phyloP scores from a whole-genome alignment of 2,113 vertebrate genomes.

The Circaetus cinerascens region DNA sequence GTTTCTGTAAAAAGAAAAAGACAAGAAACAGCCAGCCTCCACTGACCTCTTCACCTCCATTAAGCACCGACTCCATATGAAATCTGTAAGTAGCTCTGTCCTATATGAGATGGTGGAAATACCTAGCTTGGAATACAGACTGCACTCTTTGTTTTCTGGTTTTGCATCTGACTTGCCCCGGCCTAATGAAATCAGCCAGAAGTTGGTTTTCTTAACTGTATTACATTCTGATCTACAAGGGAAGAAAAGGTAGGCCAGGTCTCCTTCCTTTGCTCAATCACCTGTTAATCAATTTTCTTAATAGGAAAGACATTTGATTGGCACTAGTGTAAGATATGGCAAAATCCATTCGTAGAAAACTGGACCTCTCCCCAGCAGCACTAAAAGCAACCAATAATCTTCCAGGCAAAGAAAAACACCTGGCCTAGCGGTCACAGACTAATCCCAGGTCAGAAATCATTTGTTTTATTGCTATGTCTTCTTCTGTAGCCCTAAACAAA shows the following conservation, averaged over 20 bases:
- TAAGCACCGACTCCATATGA: background rate
- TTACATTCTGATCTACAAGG: background rate
- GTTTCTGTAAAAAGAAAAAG: slow-evolving; percentile 32
- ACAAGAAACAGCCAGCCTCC: background rate
- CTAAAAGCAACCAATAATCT: background rate
- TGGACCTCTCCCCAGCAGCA: background rate
- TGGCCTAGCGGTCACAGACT: background rate
- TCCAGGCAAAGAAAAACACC: background rate
- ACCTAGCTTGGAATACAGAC: background rate
- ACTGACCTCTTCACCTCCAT: slow-evolving; percentile 54
- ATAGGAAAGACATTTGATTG: background rate
- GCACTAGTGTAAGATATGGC: background rate
- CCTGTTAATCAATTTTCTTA: background rate
- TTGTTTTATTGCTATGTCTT: background rate
- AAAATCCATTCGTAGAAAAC: background rate
- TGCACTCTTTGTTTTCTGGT: background rate
- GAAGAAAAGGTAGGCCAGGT: background rate
- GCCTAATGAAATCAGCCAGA: background rate
- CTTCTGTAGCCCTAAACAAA: background rate
- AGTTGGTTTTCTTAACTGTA: background rate
- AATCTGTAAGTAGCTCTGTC: slow-evolving; percentile 19
- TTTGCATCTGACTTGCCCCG: background rate
- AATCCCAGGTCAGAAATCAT: background rate
- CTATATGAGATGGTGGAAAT: background rate
- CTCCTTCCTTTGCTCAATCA: background rate